phyloP scores from a whole-genome alignment of 2,797 vertebrate species.

The Silurus aristotelis region DNA sequence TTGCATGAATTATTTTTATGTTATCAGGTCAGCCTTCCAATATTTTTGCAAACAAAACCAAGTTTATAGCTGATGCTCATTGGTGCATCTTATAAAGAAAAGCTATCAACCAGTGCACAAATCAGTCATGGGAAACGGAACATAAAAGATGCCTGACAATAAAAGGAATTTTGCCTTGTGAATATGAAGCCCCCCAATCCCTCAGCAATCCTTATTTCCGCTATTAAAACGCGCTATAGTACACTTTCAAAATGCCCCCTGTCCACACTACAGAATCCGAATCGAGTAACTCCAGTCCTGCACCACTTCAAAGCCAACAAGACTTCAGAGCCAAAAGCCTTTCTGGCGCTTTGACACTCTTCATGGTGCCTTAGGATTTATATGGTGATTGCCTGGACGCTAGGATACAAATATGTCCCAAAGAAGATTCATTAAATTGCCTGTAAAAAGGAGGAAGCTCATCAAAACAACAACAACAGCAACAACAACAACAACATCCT shows the following conservation, averaged over 20 bases:
- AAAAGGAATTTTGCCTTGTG: conserved; percentile 88
- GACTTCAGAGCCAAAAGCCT: conserved; percentile 82
- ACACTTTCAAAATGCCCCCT: conserved; percentile 82
- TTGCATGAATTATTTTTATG: neutral
- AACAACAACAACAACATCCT: conserved; percentile 1
- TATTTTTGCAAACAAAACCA: conserved; percentile 79
- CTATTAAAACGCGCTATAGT: conserved; percentile 80
- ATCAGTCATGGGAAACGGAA: conserved; percentile 95
- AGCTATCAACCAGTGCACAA: conserved; percentile 82
- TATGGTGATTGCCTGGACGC: conserved; percentile 87
- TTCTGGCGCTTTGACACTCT: conserved; percentile 83
- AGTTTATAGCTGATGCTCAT: conserved; percentile 83
- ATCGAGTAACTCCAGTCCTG: conserved; percentile 88
- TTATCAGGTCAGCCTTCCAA: conserved; percentile 71
- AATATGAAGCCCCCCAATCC: conserved; percentile 81
- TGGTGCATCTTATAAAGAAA: conserved; percentile 83
- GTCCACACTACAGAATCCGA: conserved; percentile 87
- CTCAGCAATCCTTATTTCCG: conserved; percentile 85
- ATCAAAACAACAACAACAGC: conserved; percentile 78
- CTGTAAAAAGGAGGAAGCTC: conserved; percentile 78
- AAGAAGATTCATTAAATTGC: conserved; percentile 83
- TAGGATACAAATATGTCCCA: conserved; percentile 84
- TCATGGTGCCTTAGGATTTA: conserved; percentile 94
- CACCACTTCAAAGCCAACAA: conserved; percentile 91
- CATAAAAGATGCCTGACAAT: conserved; percentile 93